Evolutionary conservation across 2,113 vertebrate species (phyloP), one percentile per base, ranked within the genome.

Genomic region (Thalassarche chlororhynchos): DNA sequence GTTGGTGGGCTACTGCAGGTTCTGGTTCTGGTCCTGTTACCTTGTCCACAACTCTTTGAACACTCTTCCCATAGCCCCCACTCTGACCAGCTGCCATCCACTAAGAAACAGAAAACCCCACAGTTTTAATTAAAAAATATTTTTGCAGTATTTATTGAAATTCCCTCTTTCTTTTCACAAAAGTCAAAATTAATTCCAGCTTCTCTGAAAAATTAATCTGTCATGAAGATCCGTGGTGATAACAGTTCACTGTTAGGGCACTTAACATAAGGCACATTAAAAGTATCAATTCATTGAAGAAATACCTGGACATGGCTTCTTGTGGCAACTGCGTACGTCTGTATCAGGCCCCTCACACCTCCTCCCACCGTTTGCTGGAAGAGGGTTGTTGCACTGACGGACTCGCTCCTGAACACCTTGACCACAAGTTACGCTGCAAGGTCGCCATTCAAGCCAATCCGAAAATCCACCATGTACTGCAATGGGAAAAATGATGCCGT

Each of bases 41-140:
- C 99, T 26, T 97, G 99, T 36, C 99, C 99, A 74, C 99, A 99
- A 88, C 98, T 99, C 84, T 97, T 98, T 17, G 99, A 99, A 87
- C 99, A 99, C 83, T 99, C 99, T 95, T 99, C 99, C 99, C 99
- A 99, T 2, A 91, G 49, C 10, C 99, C 98, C 99, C 99, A 99
- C 64, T 99, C 99, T 0, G 99, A 99, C 99, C 99, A 99, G 91
- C 85, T 98, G 47, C 99, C 99, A 78, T 99, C 99, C 98, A 99
- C 99, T 99, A 83, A 10, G 40, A 38, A 93, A 79, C 25, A 88
- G 8, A 75, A 96, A 93, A 66, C 8, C 8, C 36, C 40, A 17
- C 15, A 40, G 23, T 38, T 71, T 38, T 31, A 55, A 72, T 52
- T 16, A 44, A 40, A 69, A 34, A 47, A 1, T 9, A 25, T 31